Base-by-base conservation (phyloP, 2,113 vertebrate genomes). In the Nansenia antarctica region DNA sequence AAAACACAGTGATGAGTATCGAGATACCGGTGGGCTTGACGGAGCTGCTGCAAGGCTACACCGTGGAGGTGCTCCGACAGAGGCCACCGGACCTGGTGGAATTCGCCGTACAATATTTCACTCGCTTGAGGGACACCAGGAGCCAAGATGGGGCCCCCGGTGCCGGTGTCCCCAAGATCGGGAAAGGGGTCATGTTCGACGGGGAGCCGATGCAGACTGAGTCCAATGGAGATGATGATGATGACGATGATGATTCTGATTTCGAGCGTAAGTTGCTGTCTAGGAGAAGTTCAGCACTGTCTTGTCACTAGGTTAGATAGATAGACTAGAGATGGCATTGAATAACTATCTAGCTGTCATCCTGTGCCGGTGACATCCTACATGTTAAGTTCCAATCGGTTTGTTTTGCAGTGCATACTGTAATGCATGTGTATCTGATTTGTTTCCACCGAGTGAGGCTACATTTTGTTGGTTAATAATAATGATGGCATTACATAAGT, bases 31-130 rank as follows among this genome's bases (percentile, higher is more conserved):
- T 94, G 76, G 97, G 97, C 75, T 91, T 99, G 88, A 98, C 95
- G 54, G 96, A 98, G 89, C 92, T 99, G 86, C 94, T 98, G 86
- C 96, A 98, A 90, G 96, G 96, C 75, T 98, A 96, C 88, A 98
- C 97, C 9, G 96, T 98, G 88, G 96, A 98, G 88, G 97, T 99
- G 77, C 91, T 99, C 80, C 93, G 97, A 86, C 94, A 94, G 83
- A 92, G 93, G 82, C 97, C 97, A 69, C 85, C 94, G 24, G 95
- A 99, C 87, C 92, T 98, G 69, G 90, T 99, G 80, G 94, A 94
- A 62, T 99, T 99, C 86, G 96, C 97, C n/a, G 92, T 96, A 72
- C 94, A 96, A 22, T 99, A 99, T 82, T 99, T 98, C 92, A 92
- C 91, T 69, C 94, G 95, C 76, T 90, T 98, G 85, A 89, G 93